Evolutionary conservation across 2,797 vertebrate species (phyloP).

Genomic region (Diplodus puntazzo): DNA sequence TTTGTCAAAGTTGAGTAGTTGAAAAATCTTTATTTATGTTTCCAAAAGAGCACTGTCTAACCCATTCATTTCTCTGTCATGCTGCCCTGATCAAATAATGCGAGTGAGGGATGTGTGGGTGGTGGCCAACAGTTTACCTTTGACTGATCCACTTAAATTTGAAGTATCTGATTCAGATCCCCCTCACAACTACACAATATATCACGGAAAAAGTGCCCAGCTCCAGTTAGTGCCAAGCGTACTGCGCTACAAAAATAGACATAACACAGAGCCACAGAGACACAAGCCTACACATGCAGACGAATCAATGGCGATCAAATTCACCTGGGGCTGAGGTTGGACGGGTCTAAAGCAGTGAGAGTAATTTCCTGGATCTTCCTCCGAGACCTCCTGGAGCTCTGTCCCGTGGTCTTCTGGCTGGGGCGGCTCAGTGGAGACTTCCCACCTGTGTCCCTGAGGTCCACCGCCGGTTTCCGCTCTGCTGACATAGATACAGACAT

Average conservation of each 20-base stretch:
- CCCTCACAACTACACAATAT: neutral
- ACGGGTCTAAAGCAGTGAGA: conserved; percentile 84
- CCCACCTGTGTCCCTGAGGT: conserved; percentile 55
- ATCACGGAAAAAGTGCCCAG: neutral
- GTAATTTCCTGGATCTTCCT: conserved; percentile 86
- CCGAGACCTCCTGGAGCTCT: conserved; percentile 51
- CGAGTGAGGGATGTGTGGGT: neutral
- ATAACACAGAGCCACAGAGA: conserved; percentile 14
- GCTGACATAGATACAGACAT: conserved; percentile 46
- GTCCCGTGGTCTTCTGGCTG: conserved; percentile 41
- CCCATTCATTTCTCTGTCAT: neutral
- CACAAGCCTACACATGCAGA: conserved; percentile 18
- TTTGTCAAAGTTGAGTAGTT: neutral
- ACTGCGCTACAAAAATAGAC: conserved; percentile 14
- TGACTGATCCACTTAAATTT: neutral
- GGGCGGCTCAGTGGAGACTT: conserved; percentile 58
- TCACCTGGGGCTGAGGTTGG: conserved; percentile 94
- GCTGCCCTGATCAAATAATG: no score
- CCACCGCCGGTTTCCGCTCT: conserved; percentile 50
- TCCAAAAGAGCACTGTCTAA: neutral
- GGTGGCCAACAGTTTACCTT: neutral
- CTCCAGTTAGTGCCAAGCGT: conserved; percentile 1
- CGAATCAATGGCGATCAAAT: conserved; percentile 8
- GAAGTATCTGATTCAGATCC: neutral
- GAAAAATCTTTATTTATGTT: neutral